Evolutionary conservation across 2,888 invertebrate species (phyloP).

Genomic region (Tuberolachnus salignus): DNA sequence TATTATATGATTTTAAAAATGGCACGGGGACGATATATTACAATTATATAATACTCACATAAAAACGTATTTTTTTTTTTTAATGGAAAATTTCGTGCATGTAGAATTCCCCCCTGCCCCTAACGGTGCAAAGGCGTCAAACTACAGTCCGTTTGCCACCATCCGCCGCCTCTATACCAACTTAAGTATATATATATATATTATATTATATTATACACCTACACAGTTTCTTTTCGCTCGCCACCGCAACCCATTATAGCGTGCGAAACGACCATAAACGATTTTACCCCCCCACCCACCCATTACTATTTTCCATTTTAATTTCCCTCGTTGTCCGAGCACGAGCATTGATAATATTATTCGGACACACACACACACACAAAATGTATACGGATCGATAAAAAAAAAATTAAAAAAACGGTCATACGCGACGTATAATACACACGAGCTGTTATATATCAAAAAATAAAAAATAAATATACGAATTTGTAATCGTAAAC

Average conservation of each 20-base stretch:
- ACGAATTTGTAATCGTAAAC: too few relatives aligned
- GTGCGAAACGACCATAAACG: slow-evolving; percentile 40
- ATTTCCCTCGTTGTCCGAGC: slow-evolving; percentile 40
- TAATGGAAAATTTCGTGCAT: slow-evolving; percentile 14
- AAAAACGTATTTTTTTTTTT: slow-evolving; percentile 8
- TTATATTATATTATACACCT: not conserved
- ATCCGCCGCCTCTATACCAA: not conserved
- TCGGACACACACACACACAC: not conserved
- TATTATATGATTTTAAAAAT: too few relatives aligned
- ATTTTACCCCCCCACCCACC: not conserved
- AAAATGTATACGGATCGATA: slow-evolving; percentile 26
- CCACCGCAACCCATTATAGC: slow-evolving; percentile 5
- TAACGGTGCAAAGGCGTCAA: slow-evolving; percentile 42
- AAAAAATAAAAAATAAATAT: too few relatives aligned
- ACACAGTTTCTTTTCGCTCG: slow-evolving; percentile 2
- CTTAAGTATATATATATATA: not conserved
- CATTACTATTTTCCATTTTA: slow-evolving; percentile 10
- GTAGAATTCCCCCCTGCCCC: not conserved
- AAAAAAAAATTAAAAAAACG: slow-evolving; percentile 18
- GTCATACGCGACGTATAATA: not conserved
- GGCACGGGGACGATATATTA: too few relatives aligned
- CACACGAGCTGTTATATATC: too few relatives aligned
- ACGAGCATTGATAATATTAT: slow-evolving; percentile 50
- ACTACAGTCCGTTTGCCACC: slow-evolving; percentile 21
- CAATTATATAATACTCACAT: too few relatives aligned